These are phyloP conservation scores for Argyresthia albistria DNA, from an alignment of 2,888 invertebrate genomes.

Conservation along the genomic window DNA sequence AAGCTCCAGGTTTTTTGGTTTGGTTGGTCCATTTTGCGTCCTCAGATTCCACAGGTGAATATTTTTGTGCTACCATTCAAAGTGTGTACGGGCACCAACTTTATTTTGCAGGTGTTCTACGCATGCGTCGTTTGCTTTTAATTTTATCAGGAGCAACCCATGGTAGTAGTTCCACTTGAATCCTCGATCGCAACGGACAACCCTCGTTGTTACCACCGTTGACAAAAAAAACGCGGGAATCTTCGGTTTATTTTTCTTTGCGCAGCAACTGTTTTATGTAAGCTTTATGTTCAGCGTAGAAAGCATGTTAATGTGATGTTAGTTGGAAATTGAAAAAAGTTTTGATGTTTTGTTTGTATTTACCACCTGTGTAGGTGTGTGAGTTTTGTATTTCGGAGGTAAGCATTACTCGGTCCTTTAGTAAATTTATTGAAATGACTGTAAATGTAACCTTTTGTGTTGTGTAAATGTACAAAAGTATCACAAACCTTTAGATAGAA, in stretches of 20 bases:
- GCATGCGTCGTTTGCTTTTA: neutral
- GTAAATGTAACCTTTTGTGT: neutral
- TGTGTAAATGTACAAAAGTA: too few species aligned
- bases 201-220: neutral
- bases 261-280: slow-evolving; percentile 59
- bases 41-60: too few species aligned
- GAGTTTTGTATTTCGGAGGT: slow-evolving; percentile 39
- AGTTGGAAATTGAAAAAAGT: slow-evolving; percentile 33
- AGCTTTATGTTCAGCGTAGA: slow-evolving; percentile 46
- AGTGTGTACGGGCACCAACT: too few species aligned
- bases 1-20: too few species aligned
- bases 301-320: slow-evolving; percentile 61
- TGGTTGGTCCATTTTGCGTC: too few species aligned
- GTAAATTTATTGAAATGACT: neutral
- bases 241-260: slow-evolving; percentile 25
- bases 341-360: slow-evolving; percentile 18
- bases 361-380: slow-evolving; percentile 40
- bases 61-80: too few species aligned
- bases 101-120: too few species aligned
- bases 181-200: neutral
- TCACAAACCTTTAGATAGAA: too few species aligned
- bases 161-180: neutral
- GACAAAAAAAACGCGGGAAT: slow-evolving; percentile 26
- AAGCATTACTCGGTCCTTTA: slow-evolving; percentile 29
- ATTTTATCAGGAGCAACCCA: neutral